Conservation (phyloP, 2,888 invertebrate species). For the Leptopilina myrica region DNA sequence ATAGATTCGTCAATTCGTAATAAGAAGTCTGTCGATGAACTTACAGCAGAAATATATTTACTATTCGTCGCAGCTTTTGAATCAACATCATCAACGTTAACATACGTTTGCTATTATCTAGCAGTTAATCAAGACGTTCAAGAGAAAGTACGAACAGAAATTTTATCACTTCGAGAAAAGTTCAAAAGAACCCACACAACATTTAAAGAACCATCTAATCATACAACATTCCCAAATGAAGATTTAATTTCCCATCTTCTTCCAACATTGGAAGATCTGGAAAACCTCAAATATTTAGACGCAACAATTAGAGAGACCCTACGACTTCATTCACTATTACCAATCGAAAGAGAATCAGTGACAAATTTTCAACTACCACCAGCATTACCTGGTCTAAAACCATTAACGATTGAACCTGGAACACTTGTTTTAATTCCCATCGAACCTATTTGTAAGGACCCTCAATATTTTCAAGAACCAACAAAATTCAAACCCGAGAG, state of each 20-base stretch:
- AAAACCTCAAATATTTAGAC: slow-evolving; percentile 69
- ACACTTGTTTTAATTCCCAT: slow-evolving; percentile 66
- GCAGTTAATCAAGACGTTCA: not conserved
- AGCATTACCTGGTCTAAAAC: slow-evolving; percentile 61
- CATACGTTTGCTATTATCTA: not conserved
- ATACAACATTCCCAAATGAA: no score
- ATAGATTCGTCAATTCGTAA: not conserved
- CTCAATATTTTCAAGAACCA: slow-evolving; percentile 71
- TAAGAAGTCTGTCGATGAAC: not conserved
- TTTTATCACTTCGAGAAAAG: not conserved
- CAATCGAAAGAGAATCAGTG: slow-evolving; percentile 65
- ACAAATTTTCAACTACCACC: slow-evolving; percentile 68
- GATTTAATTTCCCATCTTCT: no score
- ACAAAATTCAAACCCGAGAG: slow-evolving; percentile 74
- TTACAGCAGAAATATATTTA: not conserved
- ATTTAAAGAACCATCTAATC: no score
- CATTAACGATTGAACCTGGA: slow-evolving; percentile 64
- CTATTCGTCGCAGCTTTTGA: not conserved
- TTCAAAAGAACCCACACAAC: no score
- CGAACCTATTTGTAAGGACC: slow-evolving; percentile 69
- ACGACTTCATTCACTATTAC: slow-evolving; percentile 61
- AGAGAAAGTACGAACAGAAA: not conserved
- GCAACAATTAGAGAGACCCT: slow-evolving; percentile 76
- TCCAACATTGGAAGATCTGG: no score
- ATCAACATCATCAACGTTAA: not conserved